Evolutionary conservation across 2,888 invertebrate genomes (phyloP), one percentile per base, ranked within the genome.

Genomic region (Azorinus chamasolen): DNA sequence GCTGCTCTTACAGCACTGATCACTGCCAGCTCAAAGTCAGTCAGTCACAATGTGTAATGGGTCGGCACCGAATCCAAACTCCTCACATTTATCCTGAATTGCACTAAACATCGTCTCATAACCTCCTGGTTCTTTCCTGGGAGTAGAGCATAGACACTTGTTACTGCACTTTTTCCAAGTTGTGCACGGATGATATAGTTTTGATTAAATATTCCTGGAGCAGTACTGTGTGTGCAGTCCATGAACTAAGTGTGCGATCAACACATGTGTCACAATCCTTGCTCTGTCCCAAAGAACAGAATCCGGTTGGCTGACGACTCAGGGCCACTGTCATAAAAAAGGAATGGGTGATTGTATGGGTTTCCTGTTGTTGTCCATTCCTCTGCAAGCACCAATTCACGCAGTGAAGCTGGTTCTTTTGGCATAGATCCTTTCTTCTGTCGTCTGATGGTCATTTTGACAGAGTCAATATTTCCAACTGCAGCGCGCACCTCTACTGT

Each of bases 321-420:
- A 6, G 4, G 32, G 32, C 32, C 32, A 32, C 10, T 32, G 32
- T 32, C 32, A 10, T 32, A 32, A 10, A 32, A 32, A 32, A 32
- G 4, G 10, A 32, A 32, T 16, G 3, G 20, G 16, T 51, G 51
- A 20, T 22, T 22, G 24, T 43, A 45, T 59, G 59, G 41, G n/a
- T 45, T 32, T 22, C 46, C 68, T n/a, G 65, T 59, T 41, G 68
- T 68, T 5, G 50, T 58, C 45, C 53, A 68, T 14, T 58, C 68
- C n/a, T 48, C n/a, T 58, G 58, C 41, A n/a, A 58, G n/a, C 43
- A 39, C 6, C 1, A 58, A 16, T n/a, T 58, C 39, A n/a, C 41
- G 10, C 22, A 58, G 41, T 22, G 58, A 39, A 10, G 45, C 59
- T 45, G 45, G 59, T 45, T 45, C 59, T n/a, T 46, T 59, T 46